Base-by-base conservation (phyloP, 2,888 invertebrate species). In the Priocnemis perturbator region DNA sequence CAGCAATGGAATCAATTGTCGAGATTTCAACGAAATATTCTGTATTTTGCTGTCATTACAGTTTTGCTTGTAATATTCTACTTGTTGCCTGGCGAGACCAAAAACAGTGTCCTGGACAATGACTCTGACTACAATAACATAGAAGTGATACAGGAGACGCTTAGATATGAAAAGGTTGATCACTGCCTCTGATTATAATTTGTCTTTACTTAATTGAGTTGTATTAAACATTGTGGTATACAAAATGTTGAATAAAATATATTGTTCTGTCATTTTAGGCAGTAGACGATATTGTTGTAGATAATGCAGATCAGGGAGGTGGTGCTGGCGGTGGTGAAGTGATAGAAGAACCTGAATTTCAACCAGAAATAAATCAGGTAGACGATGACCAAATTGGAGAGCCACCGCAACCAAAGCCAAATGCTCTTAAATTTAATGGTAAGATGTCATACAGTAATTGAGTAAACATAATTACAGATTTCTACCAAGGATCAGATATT, bases 1-100 rank as follows among this genome's bases (percentile, higher is more conserved):
- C 89, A 96, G 96, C 92, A 93, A 90, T 97, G 96, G 96, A 96
- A 96, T 88, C 94, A 94, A 79, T 90, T 97, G 66, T 96, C 96
- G 19, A 92, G 96, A 80, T 92, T 96, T 84, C 96, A 96, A 87
- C 92, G 95, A 76, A 95, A 95, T 83, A 90, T 96, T 78, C 91
- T 94, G 60, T 94, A 95, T 83, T 92, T 94, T 79, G 84, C 92
- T 68, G 76, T 93, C 70, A 87, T 91, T 69, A 90, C 93, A 58
- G 85, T 93, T 72, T 87, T 91, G 74, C 89, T 93, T 74, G 92
- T 93, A 60, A 87, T 93, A 73, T 88, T 94, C 78, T 92, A 93
- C 80, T 90, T 93, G 80, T 87, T 93, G 67, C 92, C 92, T 77
- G 88, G 89, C n/a, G 88, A 90, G 70, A 89, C 87, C 74, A 81